Evolutionary conservation across 2,888 invertebrate genomes (phyloP).

Genomic region (Drosophila eohydei): DNA sequence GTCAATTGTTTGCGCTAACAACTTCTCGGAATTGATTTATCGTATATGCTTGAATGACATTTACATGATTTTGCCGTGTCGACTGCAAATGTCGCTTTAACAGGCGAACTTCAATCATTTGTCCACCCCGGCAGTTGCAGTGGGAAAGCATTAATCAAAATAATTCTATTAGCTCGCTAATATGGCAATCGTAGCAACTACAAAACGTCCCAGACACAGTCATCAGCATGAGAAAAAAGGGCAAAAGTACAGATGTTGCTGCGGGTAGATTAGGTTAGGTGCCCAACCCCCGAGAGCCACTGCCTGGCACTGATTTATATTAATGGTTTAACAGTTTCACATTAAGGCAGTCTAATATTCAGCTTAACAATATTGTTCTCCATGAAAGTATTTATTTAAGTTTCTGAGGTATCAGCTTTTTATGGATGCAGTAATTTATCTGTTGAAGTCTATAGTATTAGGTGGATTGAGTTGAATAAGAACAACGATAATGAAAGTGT

Average conservation of each 20-base stretch:
- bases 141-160: constrained; percentile 64
- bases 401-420: too few species aligned
- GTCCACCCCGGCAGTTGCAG: constrained; percentile 31
- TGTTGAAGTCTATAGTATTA: too few species aligned
- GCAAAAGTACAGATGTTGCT: constrained; percentile 15
- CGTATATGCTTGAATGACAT: constrained; percentile 34
- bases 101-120: constrained; percentile 63
- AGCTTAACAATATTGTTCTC: not conserved
- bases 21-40: constrained; percentile 46
- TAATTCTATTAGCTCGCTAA: constrained; percentile 54
- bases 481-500: not conserved
- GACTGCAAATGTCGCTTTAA: constrained; percentile 54
- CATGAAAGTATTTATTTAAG: not conserved
- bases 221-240: constrained; percentile 14
- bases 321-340: constrained; percentile 1
- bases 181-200: constrained; percentile 23
- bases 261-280: constrained; percentile 6
- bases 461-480: not conserved
- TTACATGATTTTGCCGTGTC: constrained; percentile 48
- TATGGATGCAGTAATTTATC: not conserved
- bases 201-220: constrained; percentile 53
- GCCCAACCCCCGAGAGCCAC: not conserved
- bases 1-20: constrained; percentile 32
- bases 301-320: constrained; percentile 29
- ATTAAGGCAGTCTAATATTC: not conserved